Conservation (phyloP, 1,140 invertebrate species). For the Eriocheir sinensis region DNA sequence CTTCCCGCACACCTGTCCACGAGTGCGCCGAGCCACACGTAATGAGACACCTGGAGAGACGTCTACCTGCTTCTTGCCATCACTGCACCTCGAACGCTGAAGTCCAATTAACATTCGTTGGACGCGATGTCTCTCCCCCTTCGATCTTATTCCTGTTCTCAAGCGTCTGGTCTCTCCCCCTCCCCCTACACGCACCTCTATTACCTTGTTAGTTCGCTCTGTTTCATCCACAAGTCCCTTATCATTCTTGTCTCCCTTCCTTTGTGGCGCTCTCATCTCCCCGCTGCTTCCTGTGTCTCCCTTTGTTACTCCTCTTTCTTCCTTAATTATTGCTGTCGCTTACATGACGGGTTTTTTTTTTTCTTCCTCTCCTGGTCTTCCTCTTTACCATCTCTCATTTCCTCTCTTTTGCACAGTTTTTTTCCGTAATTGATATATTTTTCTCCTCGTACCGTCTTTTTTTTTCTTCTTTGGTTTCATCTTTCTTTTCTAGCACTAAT, state of each 20-base stretch:
- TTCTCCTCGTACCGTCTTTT: background rate
- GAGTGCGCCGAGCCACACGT: background rate
- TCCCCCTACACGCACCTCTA: no score
- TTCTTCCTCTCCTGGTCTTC: background rate
- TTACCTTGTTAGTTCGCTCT: no score
- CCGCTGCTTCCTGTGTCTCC: no score
- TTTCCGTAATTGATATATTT: background rate
- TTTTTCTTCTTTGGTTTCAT: background rate
- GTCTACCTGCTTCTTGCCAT: background rate
- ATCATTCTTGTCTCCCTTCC: no score
- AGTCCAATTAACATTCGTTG: background rate
- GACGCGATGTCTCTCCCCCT: background rate
- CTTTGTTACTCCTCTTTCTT: no score
- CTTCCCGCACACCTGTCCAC: background rate
- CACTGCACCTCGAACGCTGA: background rate
- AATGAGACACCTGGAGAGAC: background rate
- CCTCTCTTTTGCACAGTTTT: background rate
- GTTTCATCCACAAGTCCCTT: no score
- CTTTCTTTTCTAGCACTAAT: no score
- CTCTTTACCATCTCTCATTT: background rate
- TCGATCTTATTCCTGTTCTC: background rate
- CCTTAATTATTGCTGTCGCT: no score
- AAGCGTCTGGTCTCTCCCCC: background rate
- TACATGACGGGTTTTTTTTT: no score
- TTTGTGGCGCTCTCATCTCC: no score